phyloP scores from a whole-genome alignment of 2,888 invertebrate genomes.

The Megamerina dolium region DNA sequence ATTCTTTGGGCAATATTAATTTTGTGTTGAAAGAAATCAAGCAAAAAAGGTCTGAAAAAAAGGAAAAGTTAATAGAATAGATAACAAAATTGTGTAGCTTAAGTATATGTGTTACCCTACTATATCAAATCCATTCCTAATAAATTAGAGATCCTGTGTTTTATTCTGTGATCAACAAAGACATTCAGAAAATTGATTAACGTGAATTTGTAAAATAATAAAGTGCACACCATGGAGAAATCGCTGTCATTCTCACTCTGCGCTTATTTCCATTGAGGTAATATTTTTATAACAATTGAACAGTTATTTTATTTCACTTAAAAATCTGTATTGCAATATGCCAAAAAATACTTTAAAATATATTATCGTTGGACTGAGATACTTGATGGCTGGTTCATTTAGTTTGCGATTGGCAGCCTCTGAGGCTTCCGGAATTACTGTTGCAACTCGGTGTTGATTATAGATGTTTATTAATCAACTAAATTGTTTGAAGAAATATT shows the following conservation, averaged over 20 bases:
- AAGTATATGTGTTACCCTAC: not conserved
- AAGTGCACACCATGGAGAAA: conserved; percentile 7
- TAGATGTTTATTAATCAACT: too few relatives aligned
- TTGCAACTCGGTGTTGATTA: too few relatives aligned
- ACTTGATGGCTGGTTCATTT: too few relatives aligned
- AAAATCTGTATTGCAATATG: too few relatives aligned
- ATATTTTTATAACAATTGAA: too few relatives aligned
- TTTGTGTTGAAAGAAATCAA: conserved; percentile 14
- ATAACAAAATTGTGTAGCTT: not conserved
- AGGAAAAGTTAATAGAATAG: not conserved
- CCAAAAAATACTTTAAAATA: not conserved
- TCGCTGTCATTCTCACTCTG: not conserved
- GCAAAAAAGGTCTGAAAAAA: not conserved
- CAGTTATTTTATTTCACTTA: too few relatives aligned
- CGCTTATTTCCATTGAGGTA: conserved; percentile 14
- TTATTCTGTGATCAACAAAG: not conserved
- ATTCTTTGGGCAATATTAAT: conserved; percentile 26
- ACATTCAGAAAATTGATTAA: conserved; percentile 7
- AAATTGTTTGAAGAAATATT: too few relatives aligned
- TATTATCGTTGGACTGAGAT: not conserved
- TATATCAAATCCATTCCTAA: not conserved
- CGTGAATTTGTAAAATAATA: conserved; percentile 6
- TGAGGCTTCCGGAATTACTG: too few relatives aligned
- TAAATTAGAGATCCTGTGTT: not conserved
- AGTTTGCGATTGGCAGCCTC: too few relatives aligned